These are phyloP conservation scores for Gallinago stenura DNA, from an alignment of 2,797 vertebrate genomes.

Conservation along the genomic window DNA sequence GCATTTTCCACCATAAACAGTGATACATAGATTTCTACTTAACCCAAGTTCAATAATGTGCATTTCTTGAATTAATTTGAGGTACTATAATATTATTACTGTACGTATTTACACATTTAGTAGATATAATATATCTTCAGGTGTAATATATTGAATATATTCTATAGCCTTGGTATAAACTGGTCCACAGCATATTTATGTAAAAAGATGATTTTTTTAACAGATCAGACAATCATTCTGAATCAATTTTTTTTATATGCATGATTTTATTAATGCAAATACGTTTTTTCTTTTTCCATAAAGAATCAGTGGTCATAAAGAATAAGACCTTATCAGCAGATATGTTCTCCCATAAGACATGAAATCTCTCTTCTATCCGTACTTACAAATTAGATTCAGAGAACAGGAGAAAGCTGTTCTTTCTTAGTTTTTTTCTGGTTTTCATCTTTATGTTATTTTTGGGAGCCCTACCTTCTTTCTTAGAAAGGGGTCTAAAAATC, in stretches of 20 bases:
- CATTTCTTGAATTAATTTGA: background rate
- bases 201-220: background rate
- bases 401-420: background rate
- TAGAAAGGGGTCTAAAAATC: background rate
- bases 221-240: background rate
- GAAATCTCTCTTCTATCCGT: background rate
- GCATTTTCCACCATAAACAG: background rate
- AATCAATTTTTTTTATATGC: background rate
- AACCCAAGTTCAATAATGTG: background rate
- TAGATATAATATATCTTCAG: background rate
- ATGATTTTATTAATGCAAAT: background rate
- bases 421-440: background rate
- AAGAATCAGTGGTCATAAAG: background rate
- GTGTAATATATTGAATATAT: background rate
- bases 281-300: background rate
- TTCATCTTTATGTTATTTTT: background rate
- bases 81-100: background rate
- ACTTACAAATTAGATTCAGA: background rate
- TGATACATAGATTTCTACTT: background rate
- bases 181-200: background rate
- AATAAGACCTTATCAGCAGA: background rate
- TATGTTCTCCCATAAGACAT: background rate
- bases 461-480: background rate
- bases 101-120: background rate
- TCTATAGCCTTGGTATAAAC: background rate